phyloP scores from a whole-genome alignment of 2,113 vertebrate species.

The Geococcyx californianus region DNA sequence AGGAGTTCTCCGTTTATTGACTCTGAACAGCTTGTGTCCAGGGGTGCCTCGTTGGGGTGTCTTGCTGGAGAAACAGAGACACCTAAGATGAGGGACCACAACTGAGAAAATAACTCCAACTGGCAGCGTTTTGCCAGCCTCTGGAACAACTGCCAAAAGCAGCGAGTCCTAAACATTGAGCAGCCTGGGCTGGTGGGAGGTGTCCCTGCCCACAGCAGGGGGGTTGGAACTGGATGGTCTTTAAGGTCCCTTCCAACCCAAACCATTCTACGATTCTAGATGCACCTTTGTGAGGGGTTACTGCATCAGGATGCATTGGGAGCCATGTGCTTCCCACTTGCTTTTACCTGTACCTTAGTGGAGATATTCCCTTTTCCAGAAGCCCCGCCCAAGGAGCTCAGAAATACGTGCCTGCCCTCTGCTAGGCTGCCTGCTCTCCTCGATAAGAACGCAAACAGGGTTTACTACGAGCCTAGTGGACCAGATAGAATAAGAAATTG shows the following conservation, averaged over 20 bases:
- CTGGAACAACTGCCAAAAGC: background rate
- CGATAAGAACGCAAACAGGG: background rate
- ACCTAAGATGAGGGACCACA: background rate
- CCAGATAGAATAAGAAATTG: background rate
- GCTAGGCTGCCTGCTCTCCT: background rate
- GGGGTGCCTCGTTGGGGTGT: background rate
- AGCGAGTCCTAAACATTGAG: background rate
- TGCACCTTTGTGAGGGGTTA: background rate
- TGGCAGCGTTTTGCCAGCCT: background rate
- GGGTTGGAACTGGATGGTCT: too few species aligned
- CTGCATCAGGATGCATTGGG: background rate
- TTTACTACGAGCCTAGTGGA: background rate
- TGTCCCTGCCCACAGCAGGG: too few species aligned
- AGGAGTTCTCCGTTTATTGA: background rate
- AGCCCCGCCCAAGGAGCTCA: background rate
- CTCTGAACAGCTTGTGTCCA: accelerated
- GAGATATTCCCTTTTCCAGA: background rate
- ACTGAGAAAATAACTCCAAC: background rate
- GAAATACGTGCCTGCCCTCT: background rate
- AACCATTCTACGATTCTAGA: too few species aligned
- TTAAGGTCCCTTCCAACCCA: too few species aligned
- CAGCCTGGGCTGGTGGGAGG: too few species aligned
- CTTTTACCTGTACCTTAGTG: background rate
- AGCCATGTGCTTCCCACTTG: background rate
- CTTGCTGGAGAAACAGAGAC: background rate